phyloP scores from a whole-genome alignment of 1,140 invertebrate species.

The Brachionus manjavacas region DNA sequence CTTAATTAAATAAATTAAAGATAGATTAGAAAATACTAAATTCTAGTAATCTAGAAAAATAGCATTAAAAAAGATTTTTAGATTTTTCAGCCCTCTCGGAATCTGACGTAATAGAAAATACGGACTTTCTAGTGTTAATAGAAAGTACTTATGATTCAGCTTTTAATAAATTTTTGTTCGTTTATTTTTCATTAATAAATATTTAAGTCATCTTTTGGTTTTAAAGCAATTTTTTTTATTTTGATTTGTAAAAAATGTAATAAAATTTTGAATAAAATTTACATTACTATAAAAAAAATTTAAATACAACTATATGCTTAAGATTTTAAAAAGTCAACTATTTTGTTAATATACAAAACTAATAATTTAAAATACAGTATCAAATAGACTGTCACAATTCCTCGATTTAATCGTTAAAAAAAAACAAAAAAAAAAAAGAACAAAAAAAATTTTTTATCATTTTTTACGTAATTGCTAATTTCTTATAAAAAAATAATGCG shows the following conservation, averaged over 20 bases:
- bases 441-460: not conserved
- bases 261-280: not conserved
- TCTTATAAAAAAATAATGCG: not conserved
- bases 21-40: too few species aligned
- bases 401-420: not conserved
- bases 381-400: not conserved
- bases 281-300: not conserved
- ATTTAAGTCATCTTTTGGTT: not conserved
- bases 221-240: not conserved
- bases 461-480: not conserved
- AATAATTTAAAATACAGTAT: conserved; percentile 7
- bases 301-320: conserved; percentile 1
- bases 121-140: too few species aligned
- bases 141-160: too few species aligned
- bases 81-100: too few species aligned
- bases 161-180: too few species aligned
- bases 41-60: too few species aligned
- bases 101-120: too few species aligned
- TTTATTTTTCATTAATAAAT: not conserved
- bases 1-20: too few species aligned
- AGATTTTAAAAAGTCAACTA: not conserved
- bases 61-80: too few species aligned
- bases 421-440: not conserved
- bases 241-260: not conserved
- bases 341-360: not conserved